phyloP scores from a whole-genome alignment of 2,797 vertebrate genomes.

The Sphenodon punctatus region DNA sequence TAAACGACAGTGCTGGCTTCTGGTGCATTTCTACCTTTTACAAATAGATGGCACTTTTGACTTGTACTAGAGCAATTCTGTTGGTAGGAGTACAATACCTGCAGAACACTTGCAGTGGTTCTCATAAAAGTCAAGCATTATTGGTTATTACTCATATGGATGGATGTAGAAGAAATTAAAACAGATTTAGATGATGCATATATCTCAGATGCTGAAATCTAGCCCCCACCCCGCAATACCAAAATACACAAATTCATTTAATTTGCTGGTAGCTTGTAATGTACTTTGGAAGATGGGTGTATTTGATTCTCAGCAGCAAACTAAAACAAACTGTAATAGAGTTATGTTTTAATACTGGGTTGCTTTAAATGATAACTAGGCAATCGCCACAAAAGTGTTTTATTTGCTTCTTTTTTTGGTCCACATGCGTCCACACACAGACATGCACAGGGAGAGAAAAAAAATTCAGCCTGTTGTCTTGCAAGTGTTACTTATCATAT shows the following conservation, averaged over 20 bases:
- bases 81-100: conserved; percentile 19
- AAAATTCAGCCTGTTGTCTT: conserved; percentile 89
- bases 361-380: conserved; percentile 31
- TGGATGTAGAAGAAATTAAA: conserved; percentile 66
- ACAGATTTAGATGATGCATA: conserved; percentile 45
- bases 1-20: not conserved
- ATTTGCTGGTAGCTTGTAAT: conserved; percentile 2
- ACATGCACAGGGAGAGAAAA: conserved; percentile 70
- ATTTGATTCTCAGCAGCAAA: conserved; percentile 26
- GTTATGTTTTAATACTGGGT: conserved; percentile 52
- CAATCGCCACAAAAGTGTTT: conserved; percentile 51
- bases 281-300: not conserved
- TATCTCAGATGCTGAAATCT: conserved; percentile 48
- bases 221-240: conserved; percentile 40
- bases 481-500: conserved; percentile 99
- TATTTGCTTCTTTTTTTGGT: conserved; percentile 56
- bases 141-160: conserved; percentile 52
- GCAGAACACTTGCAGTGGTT: conserved; percentile 32
- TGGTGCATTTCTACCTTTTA: conserved; percentile 72
- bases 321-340: conserved; percentile 22
- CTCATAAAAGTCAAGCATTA: conserved; percentile 46
- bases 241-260: conserved; percentile 30
- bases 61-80: conserved; percentile 59
- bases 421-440: conserved; percentile 82
- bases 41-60: conserved; percentile 86